A percentile compares a stretch with the other conserved stretches of the same genome.
phyloP scores from a whole-genome alignment of 2,888 invertebrate genomes.

The Margaritifera margaritifera region DNA sequence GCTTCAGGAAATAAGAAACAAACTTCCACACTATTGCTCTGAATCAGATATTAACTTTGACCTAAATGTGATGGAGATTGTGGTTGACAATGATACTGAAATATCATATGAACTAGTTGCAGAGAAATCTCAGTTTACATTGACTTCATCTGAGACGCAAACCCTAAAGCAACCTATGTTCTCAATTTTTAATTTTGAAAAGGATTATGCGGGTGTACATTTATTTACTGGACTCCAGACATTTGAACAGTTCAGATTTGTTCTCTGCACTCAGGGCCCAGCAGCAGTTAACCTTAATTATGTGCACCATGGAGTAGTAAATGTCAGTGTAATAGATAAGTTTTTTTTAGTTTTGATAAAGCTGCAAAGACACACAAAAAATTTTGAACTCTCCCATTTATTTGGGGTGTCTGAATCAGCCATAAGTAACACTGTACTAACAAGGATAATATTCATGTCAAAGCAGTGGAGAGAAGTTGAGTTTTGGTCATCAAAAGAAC shows the following conservation, averaged over 20 bases:
- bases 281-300: conserved; percentile 20
- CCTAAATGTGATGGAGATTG: no score
- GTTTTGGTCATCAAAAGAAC: conserved; percentile 31
- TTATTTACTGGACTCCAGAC: conserved; percentile 20
- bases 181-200: no score
- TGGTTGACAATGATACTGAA: no score
- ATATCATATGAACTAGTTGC: no score
- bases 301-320: no score
- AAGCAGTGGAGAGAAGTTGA: conserved; percentile 34
- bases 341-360: conserved; percentile 31
- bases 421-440: conserved; percentile 31
- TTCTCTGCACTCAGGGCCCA: conserved; percentile 18
- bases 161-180: no score
- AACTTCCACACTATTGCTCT: no score
- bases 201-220: conserved; percentile 14
- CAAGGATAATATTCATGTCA: conserved; percentile 40
- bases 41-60: no score
- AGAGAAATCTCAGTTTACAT: no score
- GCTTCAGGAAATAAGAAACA: no score
- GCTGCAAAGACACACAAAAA: conserved; percentile 18
- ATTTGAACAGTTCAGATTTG: conserved; percentile 12
- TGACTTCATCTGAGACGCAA: no score
- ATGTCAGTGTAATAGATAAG: conserved; percentile 24
- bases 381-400: no score
- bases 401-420: conserved; percentile 22